Conservation (phyloP, 2,113 vertebrate genomes). For the Proteles cristata region DNA sequence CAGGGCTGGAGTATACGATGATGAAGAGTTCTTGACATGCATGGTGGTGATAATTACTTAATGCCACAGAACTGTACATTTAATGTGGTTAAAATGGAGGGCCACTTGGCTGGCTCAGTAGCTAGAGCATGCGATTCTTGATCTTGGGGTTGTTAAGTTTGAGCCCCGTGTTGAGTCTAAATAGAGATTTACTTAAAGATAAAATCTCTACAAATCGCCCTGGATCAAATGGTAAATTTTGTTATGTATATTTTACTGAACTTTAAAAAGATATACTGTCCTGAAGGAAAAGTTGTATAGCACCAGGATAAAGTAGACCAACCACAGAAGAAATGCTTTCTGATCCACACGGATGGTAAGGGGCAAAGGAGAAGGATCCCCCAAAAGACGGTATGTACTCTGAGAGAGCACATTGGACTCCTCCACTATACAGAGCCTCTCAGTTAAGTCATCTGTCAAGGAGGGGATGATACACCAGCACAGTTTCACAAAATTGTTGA, state of each 20-base stretch:
- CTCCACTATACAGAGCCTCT: too few relatives aligned
- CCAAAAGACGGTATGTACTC: rapidly evolving
- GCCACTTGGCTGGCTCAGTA: neutral
- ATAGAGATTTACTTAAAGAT: neutral
- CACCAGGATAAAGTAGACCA: neutral
- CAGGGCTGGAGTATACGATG: neutral
- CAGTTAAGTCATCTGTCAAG: neutral
- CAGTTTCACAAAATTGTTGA: rapidly evolving
- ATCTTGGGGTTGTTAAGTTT: neutral
- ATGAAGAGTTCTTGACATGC: neutral
- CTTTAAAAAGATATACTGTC: neutral
- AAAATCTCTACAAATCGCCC: neutral
- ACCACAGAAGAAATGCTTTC: neutral
- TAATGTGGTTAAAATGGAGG: neutral
- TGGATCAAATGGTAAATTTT: neutral
- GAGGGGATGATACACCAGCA: too few relatives aligned
- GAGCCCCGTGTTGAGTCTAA: neutral
- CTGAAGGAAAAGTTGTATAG: neutral
- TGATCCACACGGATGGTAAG: rapidly evolving
- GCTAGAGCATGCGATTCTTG: neutral
- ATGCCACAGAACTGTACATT: neutral
- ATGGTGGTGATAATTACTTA: neutral
- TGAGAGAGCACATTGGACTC: rapidly evolving
- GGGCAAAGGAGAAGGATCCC: neutral
- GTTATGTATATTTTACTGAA: neutral